Percentiles rank a stretch among this genome's conserved stretches.
phyloP scores from a whole-genome alignment of 1,140 invertebrate species.

The Hylaeus volcanicus region DNA sequence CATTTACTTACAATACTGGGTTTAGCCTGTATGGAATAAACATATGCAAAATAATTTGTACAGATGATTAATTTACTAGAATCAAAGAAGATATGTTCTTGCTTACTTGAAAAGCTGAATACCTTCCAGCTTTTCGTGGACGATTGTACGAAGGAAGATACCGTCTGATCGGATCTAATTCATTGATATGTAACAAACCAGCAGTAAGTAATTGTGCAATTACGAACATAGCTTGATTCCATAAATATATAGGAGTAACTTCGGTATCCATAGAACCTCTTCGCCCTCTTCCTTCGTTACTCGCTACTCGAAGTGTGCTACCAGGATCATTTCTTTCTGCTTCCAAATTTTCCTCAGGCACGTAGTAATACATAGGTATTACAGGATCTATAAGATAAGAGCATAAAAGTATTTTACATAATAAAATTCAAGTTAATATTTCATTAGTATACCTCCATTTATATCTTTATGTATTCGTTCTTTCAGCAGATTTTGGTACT shows the following conservation, averaged over 20 bases:
- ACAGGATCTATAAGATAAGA: slow-evolving; percentile 85
- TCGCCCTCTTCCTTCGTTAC: slow-evolving; percentile 78
- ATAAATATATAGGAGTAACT: slow-evolving; percentile 85
- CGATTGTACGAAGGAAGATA: slow-evolving; percentile 98
- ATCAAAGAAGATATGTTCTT: background rate
- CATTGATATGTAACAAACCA: slow-evolving; percentile 94
- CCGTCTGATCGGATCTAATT: slow-evolving; percentile 96
- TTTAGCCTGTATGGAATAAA: slow-evolving; percentile 84
- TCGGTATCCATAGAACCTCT: slow-evolving; percentile 74
- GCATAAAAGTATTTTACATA: background rate
- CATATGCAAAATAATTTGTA: slow-evolving; percentile 36
- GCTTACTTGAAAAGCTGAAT: slow-evolving; percentile 97
- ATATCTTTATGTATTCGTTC: slow-evolving; percentile 88
- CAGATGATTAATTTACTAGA: slow-evolving; percentile 11
- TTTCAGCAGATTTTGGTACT: slow-evolving; percentile 93
- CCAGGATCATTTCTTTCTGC: slow-evolving; percentile 88
- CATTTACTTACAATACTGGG: slow-evolving; percentile 87
- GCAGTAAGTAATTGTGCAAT: slow-evolving; percentile 95
- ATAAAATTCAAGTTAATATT: background rate
- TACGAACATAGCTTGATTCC: slow-evolving; percentile 97
- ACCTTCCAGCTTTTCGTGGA: slow-evolving; percentile 93
- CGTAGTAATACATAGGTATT: slow-evolving; percentile 94
- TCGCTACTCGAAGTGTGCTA: slow-evolving; percentile 84
- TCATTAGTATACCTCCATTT: slow-evolving; percentile 84
- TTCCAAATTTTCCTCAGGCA: slow-evolving; percentile 90